Evolutionary conservation across 2,113 vertebrate genomes (phyloP), one percentile per base, ranked within the genome.

Genomic region (Murina feae): DNA sequence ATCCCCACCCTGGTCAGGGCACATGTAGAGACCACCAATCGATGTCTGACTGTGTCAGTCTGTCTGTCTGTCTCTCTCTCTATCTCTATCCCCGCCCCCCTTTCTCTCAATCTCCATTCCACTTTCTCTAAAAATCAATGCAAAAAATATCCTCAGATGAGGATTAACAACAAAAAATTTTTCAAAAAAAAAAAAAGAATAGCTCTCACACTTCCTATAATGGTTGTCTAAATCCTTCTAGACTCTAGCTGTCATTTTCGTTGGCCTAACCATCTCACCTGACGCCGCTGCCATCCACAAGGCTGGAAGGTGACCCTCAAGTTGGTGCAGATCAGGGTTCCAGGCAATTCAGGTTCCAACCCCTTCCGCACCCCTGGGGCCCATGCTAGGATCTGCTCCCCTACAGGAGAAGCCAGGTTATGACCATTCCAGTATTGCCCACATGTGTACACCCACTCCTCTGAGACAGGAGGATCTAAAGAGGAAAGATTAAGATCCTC

Each of bases 271-370:
- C 76, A 37, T 65, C 96, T 97, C 79, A 97, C 97, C 97, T 96
- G 93, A 93, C 63, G 92, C 98, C 98, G 17, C 98, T 98, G 42
- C 98, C 93, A 96, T 98, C 98, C 92, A 97, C 55, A 96, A 94
- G 93, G 98, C 95, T 95, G 98, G 23, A 99, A 99, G 44, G 98
- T 98, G 71, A 99, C 98, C 47, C 99, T 98, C 97, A 99, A 98
- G 95, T 98, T 99, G 66, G 99, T 99, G 75, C 99, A 99, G 95
- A 99, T 99, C 90, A 99, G 98, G 0, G 98, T 99, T 74, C 99
- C 99, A 0, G 98, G 98, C 39, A 99, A 6, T 58, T 96, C 94
- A 0, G 93, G 93, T 37, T 94, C 91, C 10, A 96, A 58, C 11
- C 96, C 94, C 76, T 96, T 98, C 47, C 96, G 97, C 10, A 98